Evolutionary conservation across 2,888 invertebrate genomes (phyloP).

Genomic region (Cyclophora punctaria): DNA sequence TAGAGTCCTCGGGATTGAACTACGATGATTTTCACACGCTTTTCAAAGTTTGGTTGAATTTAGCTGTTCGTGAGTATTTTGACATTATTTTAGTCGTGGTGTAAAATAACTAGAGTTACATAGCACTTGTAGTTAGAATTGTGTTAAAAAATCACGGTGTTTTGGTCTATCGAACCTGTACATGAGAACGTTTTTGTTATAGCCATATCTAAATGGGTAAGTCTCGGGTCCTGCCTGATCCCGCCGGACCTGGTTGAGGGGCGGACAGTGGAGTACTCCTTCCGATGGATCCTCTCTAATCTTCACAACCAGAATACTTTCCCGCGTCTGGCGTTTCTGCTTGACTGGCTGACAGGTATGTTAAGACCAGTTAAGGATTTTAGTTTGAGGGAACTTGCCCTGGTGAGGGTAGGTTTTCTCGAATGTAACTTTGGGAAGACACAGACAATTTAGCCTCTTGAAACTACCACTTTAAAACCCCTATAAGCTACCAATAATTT

Average conservation of each 20-base stretch:
- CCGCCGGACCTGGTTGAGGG: conserved; percentile 48
- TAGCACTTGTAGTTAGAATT: no score
- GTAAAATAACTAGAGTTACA: no score
- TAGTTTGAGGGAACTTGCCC: no score
- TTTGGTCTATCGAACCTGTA: no score
- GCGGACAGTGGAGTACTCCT: conserved; percentile 49
- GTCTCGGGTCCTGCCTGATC: conserved; percentile 53
- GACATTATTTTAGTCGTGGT: no score
- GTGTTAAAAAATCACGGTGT: no score
- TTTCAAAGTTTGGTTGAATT: conserved; percentile 66
- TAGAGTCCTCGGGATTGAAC: conserved; percentile 45
- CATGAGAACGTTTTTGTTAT: neutral
- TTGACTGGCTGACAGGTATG: conserved; percentile 65
- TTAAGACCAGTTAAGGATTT: neutral
- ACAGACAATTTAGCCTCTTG: no score
- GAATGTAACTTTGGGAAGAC: no score
- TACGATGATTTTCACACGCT: conserved; percentile 58
- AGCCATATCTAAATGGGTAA: conserved; percentile 64
- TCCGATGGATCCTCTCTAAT: conserved; percentile 59
- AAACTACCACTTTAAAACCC: no score
- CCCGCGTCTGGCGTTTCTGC: conserved; percentile 48
- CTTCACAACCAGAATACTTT: conserved; percentile 38
- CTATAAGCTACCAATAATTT: no score
- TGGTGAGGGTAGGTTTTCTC: no score
- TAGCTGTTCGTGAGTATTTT: conserved; percentile 58